Conservation (phyloP, 1,140 invertebrate species). For the Apis mellifera region DNA sequence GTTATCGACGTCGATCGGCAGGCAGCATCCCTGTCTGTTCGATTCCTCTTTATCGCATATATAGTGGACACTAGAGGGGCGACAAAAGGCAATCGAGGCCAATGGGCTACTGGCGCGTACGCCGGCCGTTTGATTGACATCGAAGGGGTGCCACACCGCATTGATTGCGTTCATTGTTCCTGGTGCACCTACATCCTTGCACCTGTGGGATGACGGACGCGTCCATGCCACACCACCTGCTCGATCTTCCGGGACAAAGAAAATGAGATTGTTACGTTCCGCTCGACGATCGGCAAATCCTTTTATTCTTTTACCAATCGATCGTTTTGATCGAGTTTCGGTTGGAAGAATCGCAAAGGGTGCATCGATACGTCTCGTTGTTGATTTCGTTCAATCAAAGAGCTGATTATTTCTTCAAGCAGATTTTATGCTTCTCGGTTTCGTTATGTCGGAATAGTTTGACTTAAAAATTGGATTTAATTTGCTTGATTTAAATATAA, state of each 20-base stretch:
- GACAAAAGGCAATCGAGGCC: constrained; percentile 75
- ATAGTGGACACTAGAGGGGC: constrained; percentile 55
- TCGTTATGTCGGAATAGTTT: neutral
- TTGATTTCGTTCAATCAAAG: constrained; percentile 11
- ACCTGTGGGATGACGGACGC: constrained; percentile 46
- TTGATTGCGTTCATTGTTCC: constrained; percentile 79
- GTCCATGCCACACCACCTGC: neutral
- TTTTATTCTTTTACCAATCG: neutral
- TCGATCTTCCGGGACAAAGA: constrained; percentile 27
- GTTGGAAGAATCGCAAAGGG: constrained; percentile 14
- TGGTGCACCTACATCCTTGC: constrained; percentile 58
- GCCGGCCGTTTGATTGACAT: constrained; percentile 75
- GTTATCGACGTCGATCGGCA: constrained; percentile 9
- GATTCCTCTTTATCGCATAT: constrained; percentile 33
- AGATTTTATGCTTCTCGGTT: neutral
- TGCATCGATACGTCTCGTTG: constrained; percentile 1
- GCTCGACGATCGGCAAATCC: constrained; percentile 8
- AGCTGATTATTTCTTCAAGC: neutral
- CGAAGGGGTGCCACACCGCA: constrained; percentile 69
- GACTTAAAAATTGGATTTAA: neutral
- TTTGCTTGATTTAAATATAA: too few species aligned
- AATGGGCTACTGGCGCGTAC: constrained; percentile 71
- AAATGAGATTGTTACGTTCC: constrained; percentile 40
- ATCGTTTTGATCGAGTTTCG: neutral
- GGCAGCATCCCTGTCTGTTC: constrained; percentile 20